Evolutionary conservation across 2,113 vertebrate genomes (phyloP), one percentile per base, ranked within the genome.

Genomic region (Origma solitaria): DNA sequence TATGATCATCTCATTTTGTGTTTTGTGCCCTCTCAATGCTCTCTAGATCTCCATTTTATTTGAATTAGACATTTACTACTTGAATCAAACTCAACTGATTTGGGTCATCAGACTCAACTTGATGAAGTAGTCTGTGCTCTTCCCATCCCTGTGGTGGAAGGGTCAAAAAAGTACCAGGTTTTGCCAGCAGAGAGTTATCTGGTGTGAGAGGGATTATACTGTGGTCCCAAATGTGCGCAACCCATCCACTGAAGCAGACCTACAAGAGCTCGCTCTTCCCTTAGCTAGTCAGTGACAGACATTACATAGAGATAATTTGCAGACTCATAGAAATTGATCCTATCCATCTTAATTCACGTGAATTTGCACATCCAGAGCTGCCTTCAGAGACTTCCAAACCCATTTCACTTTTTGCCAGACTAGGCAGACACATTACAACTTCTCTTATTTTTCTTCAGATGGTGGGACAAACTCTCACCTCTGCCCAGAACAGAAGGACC

Each of bases 401-500:
- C 24, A 65, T 53, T 93, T 79, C 6, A 35, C 42, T 80, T 82
- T 42, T 92, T 86, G 15, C 9, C 58, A 77, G 37, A 42, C 11
- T 8, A 8, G 2, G 3, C 9, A 44, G n/a, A 57, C 17, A 49
- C 7, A 13, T 57, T 47, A 28, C 5, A 91, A 54, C 5, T 73
- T 92, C 58, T 94, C 33, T 96, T 95, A 7, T 84, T 86, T 97
- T 92, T 73, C 11, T 94, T 84, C 68, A 97, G 94, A 10, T 95
- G 61, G 81, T 95, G 64, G 88, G 93, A 70, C 24, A 95, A 42
- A 77, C 71, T 49, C 75, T 97, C 18, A 13, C 84, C 27, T 75
- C 49, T 64, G 89, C 86, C 70, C 47, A 75, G 37, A 92, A 82
- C 47, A 94, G 84, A 82, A 94, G 72, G 54, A 93, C 72, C 3